Percentiles rank a stretch among this genome's conserved stretches.
Conservation (phyloP, 2,113 vertebrate genomes). For the Gracilinanus agilis region DNA sequence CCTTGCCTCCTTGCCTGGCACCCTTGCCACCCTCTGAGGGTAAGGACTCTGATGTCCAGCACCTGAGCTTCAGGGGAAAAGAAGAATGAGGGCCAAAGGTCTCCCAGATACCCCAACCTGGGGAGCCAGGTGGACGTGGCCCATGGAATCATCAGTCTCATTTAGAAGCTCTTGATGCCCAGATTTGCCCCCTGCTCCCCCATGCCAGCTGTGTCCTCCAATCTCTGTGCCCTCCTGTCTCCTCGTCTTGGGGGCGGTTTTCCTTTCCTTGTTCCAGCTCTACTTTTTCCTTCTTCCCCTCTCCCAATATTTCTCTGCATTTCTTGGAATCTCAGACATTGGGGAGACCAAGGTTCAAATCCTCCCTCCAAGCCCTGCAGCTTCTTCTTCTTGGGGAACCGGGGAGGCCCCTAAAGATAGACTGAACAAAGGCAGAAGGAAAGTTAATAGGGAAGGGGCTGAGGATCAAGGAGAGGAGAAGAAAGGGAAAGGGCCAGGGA, state of each 20-base stretch:
- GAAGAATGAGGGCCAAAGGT: no score
- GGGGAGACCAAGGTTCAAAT: background rate
- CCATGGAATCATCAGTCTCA: conserved; percentile 77
- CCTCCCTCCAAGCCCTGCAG: no score
- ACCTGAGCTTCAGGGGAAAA: conserved; percentile 51
- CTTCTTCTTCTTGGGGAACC: conserved; percentile 24
- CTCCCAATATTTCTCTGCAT: background rate
- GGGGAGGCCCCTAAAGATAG: background rate
- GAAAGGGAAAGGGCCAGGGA: background rate
- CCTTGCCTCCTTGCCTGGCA: conserved; percentile 9
- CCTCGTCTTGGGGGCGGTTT: background rate
- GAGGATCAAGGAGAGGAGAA: background rate
- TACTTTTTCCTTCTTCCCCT: conserved; percentile 2
- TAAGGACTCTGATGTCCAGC: conserved; percentile 44
- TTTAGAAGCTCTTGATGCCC: conserved; percentile 79
- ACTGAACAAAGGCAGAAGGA: background rate
- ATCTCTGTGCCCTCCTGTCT: background rate
- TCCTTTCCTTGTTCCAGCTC: background rate
- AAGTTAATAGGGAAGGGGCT: background rate
- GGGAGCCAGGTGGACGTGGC: conserved; percentile 80
- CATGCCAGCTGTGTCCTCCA: no score
- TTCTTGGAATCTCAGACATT: background rate
- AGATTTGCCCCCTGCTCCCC: conserved; percentile 45
- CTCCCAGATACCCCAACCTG: conserved; percentile 78
- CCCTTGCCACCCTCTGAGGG: conserved; percentile 20